Evolutionary conservation across 1,140 invertebrate genomes (phyloP).

Genomic region (Myzus persicae): DNA sequence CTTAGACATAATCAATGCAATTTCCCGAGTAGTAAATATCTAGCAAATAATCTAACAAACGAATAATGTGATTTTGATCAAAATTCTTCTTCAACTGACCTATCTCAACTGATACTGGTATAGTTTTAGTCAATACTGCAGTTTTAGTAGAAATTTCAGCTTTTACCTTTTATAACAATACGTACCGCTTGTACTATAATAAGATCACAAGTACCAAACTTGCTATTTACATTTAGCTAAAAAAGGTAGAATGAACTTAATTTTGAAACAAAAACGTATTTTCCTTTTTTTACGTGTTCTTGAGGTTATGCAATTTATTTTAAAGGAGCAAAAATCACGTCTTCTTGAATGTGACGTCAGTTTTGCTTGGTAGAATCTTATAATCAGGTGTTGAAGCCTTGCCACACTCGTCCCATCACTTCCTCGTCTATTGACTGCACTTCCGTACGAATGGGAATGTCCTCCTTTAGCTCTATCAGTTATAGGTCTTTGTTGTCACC

Average conservation of each 20-base stretch:
- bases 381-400: neutral
- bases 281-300: neutral
- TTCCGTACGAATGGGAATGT: neutral
- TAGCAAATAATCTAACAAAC: too few species aligned
- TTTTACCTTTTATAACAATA: too few species aligned
- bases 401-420: neutral
- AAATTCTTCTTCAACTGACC: too few species aligned
- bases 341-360: neutral
- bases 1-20: too few species aligned
- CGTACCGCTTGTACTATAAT: too few species aligned
- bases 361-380: neutral
- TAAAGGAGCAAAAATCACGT: neutral
- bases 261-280: neutral
- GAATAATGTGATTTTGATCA: too few species aligned
- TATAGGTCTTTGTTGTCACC: neutral
- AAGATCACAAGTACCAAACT: neutral
- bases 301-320: neutral
- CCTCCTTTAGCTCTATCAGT: too few species aligned
- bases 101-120: too few species aligned
- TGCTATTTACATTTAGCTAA: neutral
- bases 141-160: too few species aligned
- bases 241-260: neutral
- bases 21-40: too few species aligned
- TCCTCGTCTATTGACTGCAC: neutral
- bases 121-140: too few species aligned